Base-by-base conservation (phyloP, 2,888 invertebrate genomes). In the Gymnoscelis rufifasciata region DNA sequence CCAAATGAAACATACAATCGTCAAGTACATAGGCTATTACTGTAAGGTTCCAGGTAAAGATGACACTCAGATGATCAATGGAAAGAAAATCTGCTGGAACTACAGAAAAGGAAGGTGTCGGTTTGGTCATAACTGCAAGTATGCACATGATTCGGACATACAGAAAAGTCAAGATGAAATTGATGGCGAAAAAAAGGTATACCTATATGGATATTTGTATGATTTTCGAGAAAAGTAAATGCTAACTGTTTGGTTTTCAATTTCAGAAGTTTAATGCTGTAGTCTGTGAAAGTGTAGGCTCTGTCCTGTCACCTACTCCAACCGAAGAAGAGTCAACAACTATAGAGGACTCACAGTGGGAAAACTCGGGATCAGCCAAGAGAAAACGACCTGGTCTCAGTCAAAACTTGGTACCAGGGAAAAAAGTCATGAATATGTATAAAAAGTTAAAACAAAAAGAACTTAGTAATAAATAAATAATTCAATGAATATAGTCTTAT, bases 41-140 rank as follows among this genome's bases (percentile, higher is more conserved):
- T 88, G 84, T 81, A 87, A 89, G 90, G 92, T 61, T 91, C 90
- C 72, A 90, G 91, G 86, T 54, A 92, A 92, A 73, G 92, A 92
- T 56, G 92, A 92, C 68, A 91, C 92, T n/a, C 91, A 92, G 62
- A 92, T 92, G 79, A 94, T 95, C 60, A 96, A 96, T 71, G 96
- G 95, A 0, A 94, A 93, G 66, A 95, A 94, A 73, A 94, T 97
- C 51, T 97, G 97, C 78, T 97, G 96, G 95, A 97, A 96, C 80
- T 96, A 96, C 73, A 90, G 95, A 27, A 96, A 96, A 73, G 97
- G 97, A 1, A 90, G 93, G 23, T 97, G 97, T 74, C 90, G 95
- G 39, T 97, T 96, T 80, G 97, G 97, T 0, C 95, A 95, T 68
- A 96, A 95, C 66, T 97, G 97, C 75, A 95, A 94, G 61, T 97